phyloP scores from a whole-genome alignment of 23 tunicate genomes.

The Trididemnum miniatum region DNA sequence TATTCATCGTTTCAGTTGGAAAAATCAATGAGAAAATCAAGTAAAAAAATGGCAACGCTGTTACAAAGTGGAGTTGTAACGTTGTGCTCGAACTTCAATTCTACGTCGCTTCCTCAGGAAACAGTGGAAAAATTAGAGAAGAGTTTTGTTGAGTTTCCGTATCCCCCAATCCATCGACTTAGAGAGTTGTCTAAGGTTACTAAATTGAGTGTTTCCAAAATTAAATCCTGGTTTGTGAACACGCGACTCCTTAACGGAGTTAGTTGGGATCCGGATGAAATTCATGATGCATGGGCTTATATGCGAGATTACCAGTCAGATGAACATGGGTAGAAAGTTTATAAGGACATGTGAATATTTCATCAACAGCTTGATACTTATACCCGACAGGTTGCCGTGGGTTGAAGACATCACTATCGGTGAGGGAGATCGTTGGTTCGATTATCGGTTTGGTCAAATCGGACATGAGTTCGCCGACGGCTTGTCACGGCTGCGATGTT shows the following conservation, averaged over 20 bases:
- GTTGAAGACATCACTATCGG: no score
- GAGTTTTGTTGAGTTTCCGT: constrained; percentile 61
- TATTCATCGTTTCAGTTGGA: no score
- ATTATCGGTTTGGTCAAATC: no score
- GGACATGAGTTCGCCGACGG: no score
- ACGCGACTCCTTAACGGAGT: constrained; percentile 60
- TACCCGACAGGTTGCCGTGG: no score
- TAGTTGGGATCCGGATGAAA: constrained; percentile 84
- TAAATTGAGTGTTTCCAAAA: constrained; percentile 6
- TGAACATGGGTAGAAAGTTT: no score
- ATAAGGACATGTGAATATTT: no score
- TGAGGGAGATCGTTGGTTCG: no score
- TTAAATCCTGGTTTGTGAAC: constrained; percentile 66
- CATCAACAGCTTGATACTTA: no score
- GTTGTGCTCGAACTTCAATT: not conserved
- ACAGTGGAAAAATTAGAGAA: constrained; percentile 13
- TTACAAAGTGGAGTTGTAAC: constrained; percentile 8
- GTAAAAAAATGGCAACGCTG: not conserved
- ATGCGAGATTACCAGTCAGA: not conserved
- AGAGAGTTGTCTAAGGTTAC: constrained; percentile 23
- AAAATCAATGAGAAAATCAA: no score
- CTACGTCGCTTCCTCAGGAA: not conserved
- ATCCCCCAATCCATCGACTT: constrained; percentile 49
- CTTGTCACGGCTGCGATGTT: no score
- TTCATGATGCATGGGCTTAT: constrained; percentile 53